These are phyloP conservation scores for Cydia strobilella DNA, from an alignment of 1,140 invertebrate genomes.

Conservation along the genomic window DNA sequence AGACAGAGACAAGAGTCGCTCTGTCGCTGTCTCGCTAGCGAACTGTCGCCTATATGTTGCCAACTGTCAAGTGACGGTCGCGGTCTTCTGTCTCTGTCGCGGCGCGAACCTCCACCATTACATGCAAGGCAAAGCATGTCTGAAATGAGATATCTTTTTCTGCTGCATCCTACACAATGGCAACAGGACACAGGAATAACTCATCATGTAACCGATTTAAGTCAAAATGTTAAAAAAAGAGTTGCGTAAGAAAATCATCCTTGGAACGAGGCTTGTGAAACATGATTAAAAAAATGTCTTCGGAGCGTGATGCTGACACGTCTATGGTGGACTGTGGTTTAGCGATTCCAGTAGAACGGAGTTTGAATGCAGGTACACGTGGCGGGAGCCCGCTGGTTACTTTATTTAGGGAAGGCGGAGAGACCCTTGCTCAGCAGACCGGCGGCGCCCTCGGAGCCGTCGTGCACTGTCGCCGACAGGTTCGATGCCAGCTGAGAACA, in stretches of 20 bases:
- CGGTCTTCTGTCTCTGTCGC: no score
- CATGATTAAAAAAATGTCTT: neutral
- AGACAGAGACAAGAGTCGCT: no score
- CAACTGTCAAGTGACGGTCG: no score
- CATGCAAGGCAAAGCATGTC: neutral
- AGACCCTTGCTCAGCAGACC: conserved; percentile 73
- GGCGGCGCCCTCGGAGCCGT: conserved; percentile 67
- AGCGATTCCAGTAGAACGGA: neutral
- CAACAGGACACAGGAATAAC: neutral
- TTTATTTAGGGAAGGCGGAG: conserved; percentile 66
- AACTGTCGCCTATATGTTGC: no score
- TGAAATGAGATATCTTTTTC: neutral
- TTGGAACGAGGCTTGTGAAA: neutral
- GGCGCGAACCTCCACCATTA: no score
- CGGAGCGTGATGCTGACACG: neutral
- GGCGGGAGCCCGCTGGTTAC: neutral
- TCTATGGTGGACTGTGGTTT: neutral
- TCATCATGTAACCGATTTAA: neutral
- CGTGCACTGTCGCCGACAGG: conserved; percentile 61
- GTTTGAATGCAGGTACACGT: neutral
- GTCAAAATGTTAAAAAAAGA: neutral
- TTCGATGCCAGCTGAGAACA: conserved; percentile 65
- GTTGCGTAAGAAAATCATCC: neutral
- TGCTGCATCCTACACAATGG: neutral
- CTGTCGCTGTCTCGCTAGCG: no score